These are phyloP conservation scores for Epistrophella euchroma DNA, from an alignment of 2,888 invertebrate species.

Conservation along the genomic window DNA sequence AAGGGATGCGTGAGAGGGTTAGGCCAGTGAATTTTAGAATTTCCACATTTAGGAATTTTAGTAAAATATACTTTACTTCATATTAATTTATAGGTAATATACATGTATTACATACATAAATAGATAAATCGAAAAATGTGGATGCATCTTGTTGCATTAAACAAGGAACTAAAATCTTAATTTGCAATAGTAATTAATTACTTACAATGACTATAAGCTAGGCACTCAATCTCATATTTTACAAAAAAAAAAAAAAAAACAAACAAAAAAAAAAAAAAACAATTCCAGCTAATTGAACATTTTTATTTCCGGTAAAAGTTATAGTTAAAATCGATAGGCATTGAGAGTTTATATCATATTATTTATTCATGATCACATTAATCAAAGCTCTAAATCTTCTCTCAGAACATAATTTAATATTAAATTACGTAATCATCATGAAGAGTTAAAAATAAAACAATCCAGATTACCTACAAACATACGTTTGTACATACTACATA, in stretches of 20 bases:
- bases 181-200: not conserved
- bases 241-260: not conserved
- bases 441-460: not conserved
- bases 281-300: not conserved
- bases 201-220: not conserved
- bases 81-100: too few relatives aligned
- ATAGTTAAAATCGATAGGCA: slow-evolving; percentile 14
- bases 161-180: not conserved
- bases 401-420: not conserved
- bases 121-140: too few relatives aligned
- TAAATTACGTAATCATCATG: slow-evolving; percentile 6
- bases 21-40: too few relatives aligned
- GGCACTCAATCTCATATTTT: too few relatives aligned
- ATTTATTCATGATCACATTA: slow-evolving; percentile 8
- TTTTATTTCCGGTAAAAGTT: slow-evolving; percentile 17
- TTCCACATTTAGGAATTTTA: too few relatives aligned
- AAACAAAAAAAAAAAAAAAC: not conserved
- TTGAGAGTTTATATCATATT: slow-evolving; percentile 4
- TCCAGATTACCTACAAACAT: too few relatives aligned
- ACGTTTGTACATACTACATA: too few relatives aligned
- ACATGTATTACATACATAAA: too few relatives aligned
- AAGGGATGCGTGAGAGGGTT: too few relatives aligned
- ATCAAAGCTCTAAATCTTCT: not conserved
- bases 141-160: not conserved
- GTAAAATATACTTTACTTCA: too few relatives aligned